Evolutionary conservation across 2,888 invertebrate species (phyloP).

Genomic region (Drosophila mimetica): DNA sequence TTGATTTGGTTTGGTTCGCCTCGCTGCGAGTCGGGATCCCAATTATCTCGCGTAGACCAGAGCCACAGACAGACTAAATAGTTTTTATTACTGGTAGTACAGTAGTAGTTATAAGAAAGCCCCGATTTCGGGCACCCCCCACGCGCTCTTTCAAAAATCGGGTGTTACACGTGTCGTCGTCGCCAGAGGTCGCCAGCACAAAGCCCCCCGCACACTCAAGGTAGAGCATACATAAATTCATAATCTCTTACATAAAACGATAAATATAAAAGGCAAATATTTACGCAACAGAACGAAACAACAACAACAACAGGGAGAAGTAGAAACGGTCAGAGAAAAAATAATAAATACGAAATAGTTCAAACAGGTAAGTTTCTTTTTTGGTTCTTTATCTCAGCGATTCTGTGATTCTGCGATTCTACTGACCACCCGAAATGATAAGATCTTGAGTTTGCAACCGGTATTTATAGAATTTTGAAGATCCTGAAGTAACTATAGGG

Average conservation of each 20-base stretch:
- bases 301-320: no score
- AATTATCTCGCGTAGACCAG: constrained; percentile 13
- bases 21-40: constrained; percentile 1
- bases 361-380: constrained; percentile 29
- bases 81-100: not conserved
- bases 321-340: not conserved
- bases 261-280: constrained; percentile 36
- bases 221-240: constrained; percentile 38
- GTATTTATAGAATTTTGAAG: not conserved
- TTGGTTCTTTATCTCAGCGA: not conserved
- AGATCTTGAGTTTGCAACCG: not conserved
- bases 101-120: not conserved
- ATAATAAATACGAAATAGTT: constrained; percentile 8
- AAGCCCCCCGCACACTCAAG: constrained; percentile 32
- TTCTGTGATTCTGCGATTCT: constrained; percentile 2
- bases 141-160: not conserved
- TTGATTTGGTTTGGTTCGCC: constrained; percentile 27
- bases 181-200: constrained; percentile 8
- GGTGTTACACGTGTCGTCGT: constrained; percentile 17
- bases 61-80: constrained; percentile 2
- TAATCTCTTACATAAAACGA: constrained; percentile 38
- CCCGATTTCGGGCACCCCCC: not conserved
- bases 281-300: constrained; percentile 12
- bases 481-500: not conserved
- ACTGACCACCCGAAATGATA: constrained; percentile 6